Evolutionary conservation across 2,113 vertebrate genomes (phyloP).

Genomic region (Neodon shergylaensis): DNA sequence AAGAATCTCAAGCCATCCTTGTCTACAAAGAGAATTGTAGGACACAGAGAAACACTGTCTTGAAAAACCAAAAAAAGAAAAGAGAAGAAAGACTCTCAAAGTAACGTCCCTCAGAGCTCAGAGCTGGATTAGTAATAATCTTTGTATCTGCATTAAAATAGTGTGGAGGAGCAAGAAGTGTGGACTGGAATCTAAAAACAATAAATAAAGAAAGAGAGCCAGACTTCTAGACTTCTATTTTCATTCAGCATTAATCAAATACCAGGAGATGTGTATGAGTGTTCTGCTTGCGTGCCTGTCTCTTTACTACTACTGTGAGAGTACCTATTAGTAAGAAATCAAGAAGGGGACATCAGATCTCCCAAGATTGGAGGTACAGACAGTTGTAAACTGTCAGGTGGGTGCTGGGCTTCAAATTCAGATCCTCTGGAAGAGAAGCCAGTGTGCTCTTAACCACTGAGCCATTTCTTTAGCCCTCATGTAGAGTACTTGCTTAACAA

Average conservation of each 20-base stretch:
- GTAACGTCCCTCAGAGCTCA: slow-evolving; percentile 8
- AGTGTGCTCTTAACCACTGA: no score
- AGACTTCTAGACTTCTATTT: slow-evolving; percentile 36
- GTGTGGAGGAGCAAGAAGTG: slow-evolving; percentile 55
- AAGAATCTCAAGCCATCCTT: background rate
- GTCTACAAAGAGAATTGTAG: background rate
- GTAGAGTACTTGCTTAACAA: background rate
- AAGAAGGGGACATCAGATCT: no score
- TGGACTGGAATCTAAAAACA: slow-evolving; percentile 70
- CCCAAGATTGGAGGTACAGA: no score
- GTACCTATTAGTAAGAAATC: no score
- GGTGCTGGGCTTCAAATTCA: no score
- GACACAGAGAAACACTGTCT: background rate
- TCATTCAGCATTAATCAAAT: slow-evolving; percentile 48
- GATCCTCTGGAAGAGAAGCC: no score
- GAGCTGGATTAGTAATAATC: slow-evolving; percentile 28
- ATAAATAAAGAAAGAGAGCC: slow-evolving; percentile 48
- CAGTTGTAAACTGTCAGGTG: no score
- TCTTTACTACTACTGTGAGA: no score
- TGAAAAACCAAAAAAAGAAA: background rate
- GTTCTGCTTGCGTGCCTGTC: no score
- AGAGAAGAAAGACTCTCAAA: background rate
- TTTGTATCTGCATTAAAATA: slow-evolving; percentile 73
- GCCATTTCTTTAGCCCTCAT: no score
- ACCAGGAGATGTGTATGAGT: background rate